Evolutionary conservation across 2,113 vertebrate species (phyloP), one percentile per base, ranked within the genome.

Genomic region (Scartelaos histophorus): DNA sequence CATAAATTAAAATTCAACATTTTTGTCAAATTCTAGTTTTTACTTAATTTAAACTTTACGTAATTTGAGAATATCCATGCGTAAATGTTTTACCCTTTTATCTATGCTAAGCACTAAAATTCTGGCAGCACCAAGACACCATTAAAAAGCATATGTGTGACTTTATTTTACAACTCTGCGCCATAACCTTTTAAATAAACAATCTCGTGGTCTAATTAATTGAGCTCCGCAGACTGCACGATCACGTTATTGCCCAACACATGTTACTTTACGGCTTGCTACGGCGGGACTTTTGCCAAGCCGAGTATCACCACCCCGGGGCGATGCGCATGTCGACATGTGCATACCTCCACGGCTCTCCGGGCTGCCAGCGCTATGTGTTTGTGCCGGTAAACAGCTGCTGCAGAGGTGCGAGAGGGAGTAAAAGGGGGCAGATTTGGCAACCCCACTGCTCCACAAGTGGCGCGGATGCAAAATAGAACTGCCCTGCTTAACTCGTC

Each of bases 281-380:
- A 35, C 66, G 1, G 60, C 78, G 78, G 3, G 47, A 16, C 58
- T 66, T 1, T 3, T 81, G 80, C 82, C 83, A 81, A 84, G 80
- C 51, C 67, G 76, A 46, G 57, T 69, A 82, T 87, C 78, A 75
- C 54, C 73, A 9, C 66, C 90, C 82, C 0, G 19, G 79, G 85
- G 85, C 79, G n/a, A 71, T 75, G 76, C 82, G 58, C 77, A 80
- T 81, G 85, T 88, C 84, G 78, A 88, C 84, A 85, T 84, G 84
- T 87, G 90, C 85, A 82, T 82, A 77, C 78, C 82, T 83, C 86
- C 78, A 82, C 43, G 34, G 67, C 82, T 58, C 80, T 84, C 74
- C 16, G 56, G 67, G 74, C 80, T 81, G 43, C 66, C 47, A 84
- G 79, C 75, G 77, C 13, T 19, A 80, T 83, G 77, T 82, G 81